A percentile compares a stretch with the other conserved stretches of the same genome.
Conservation (phyloP, 53 echinoderm and acorn worm genomes). For the Actinopyga echinites region DNA sequence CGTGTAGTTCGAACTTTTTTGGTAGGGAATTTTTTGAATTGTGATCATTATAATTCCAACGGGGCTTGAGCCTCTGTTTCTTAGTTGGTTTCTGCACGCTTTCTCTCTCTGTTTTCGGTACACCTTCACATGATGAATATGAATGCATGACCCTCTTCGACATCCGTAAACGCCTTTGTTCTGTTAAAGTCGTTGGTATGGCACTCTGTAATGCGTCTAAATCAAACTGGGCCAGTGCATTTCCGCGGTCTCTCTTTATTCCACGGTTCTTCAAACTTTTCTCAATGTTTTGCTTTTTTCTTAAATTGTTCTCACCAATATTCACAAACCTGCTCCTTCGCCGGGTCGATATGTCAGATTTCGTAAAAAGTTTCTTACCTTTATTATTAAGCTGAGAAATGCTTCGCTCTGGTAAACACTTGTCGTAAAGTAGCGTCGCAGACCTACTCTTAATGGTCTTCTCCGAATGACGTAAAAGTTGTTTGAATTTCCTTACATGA, state of each 20-base stretch:
- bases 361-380: conserved; percentile 3
- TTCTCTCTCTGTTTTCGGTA: not conserved
- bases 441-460: no score
- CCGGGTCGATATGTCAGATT: not conserved
- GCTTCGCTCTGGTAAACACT: not conserved
- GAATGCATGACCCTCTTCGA: not conserved
- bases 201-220: not conserved
- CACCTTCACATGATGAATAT: not conserved
- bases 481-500: no score
- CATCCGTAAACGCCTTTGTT: not conserved
- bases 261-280: not conserved
- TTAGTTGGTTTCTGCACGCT: not conserved
- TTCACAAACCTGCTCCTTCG: not conserved
- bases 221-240: not conserved
- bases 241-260: not conserved
- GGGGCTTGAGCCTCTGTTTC: not conserved
- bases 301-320: not conserved
- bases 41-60: not conserved
- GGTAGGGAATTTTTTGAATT: not conserved
- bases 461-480: no score
- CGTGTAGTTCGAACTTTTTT: conserved; percentile 51
- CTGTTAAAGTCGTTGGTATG: not conserved
- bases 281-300: not conserved
- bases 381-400: no score
- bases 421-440: not conserved